Evolutionary conservation across 1,140 invertebrate species (phyloP).

Genomic region (Cephus cinctus): DNA sequence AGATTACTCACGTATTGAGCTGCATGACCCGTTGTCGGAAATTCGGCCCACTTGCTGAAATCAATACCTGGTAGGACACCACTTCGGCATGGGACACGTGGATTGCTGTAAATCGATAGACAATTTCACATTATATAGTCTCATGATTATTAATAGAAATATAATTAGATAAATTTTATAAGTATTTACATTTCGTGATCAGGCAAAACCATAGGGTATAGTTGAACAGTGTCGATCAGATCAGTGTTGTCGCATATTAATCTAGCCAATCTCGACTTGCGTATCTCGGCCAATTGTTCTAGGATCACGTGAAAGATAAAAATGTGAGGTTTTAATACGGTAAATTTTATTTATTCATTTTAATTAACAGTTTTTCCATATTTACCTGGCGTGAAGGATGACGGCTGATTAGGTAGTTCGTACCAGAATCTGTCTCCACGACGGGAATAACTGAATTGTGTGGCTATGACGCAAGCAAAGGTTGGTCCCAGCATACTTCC

Average conservation of each 20-base stretch:
- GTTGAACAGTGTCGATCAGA: constrained; percentile 86
- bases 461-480: constrained; percentile 94
- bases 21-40: constrained; percentile 49
- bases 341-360: neutral
- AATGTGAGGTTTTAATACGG: neutral
- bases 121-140: too few relatives aligned
- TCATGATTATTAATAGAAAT: constrained; percentile 25
- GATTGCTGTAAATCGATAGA: constrained; percentile 68
- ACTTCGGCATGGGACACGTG: constrained; percentile 84
- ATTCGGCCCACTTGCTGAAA: constrained; percentile 85
- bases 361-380: constrained; percentile 15
- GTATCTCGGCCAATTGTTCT: constrained; percentile 88
- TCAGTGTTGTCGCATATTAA: constrained; percentile 96
- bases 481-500: constrained; percentile 92
- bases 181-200: constrained; percentile 85
- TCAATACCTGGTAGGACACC: constrained; percentile 83
- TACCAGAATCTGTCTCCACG: constrained; percentile 96
- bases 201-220: constrained; percentile 89
- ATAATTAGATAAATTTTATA: constrained; percentile 12
- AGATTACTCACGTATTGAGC: constrained; percentile 68
- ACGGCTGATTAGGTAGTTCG: constrained; percentile 88
- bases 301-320: constrained; percentile 35
- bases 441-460: constrained; percentile 90
- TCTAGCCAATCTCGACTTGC: constrained; percentile 81
- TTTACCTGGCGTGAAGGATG: constrained; percentile 77